Percentiles rank a stretch among this genome's conserved stretches.
Evolutionary conservation across 2,113 vertebrate genomes (phyloP).

Genomic region (Sturnira hondurensis): DNA sequence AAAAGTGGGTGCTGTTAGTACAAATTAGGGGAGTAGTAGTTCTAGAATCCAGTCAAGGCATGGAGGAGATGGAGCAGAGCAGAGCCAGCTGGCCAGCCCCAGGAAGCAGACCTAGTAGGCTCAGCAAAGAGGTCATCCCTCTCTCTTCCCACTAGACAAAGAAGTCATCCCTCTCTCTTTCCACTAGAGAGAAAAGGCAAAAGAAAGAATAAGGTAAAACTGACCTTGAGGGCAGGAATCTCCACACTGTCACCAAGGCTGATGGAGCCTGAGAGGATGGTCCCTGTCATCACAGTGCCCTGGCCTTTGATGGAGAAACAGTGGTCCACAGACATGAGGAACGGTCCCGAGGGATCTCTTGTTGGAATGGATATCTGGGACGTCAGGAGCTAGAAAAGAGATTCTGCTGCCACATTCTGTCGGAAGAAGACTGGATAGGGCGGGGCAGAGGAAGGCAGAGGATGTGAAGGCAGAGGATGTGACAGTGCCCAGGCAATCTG

Average conservation of each 20-base stretch:
- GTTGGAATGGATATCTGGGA: constrained; percentile 91
- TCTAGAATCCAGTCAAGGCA: neutral
- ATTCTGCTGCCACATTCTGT: constrained; percentile 64
- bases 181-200: neutral
- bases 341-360: constrained; percentile 90
- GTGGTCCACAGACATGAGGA: constrained; percentile 97
- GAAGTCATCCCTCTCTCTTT: constrained; percentile 3
- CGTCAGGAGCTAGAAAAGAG: constrained; percentile 88
- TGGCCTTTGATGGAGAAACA: constrained; percentile 98
- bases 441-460: neutral
- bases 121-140: neutral
- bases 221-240: constrained; percentile 96
- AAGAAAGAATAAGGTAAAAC: constrained; percentile 40
- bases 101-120: neutral
- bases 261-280: constrained; percentile 94
- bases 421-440: neutral
- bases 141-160: neutral
- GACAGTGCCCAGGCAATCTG: neutral
- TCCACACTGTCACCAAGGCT: constrained; percentile 93
- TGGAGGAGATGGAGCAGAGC: fast-evolving
- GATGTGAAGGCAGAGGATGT: neutral
- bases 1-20: fast-evolving
- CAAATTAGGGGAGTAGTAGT: neutral
- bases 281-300: constrained; percentile 98
- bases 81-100: neutral